These are phyloP conservation scores for Diaperis boleti DNA, from an alignment of 2,888 invertebrate species.

Conservation along the genomic window DNA sequence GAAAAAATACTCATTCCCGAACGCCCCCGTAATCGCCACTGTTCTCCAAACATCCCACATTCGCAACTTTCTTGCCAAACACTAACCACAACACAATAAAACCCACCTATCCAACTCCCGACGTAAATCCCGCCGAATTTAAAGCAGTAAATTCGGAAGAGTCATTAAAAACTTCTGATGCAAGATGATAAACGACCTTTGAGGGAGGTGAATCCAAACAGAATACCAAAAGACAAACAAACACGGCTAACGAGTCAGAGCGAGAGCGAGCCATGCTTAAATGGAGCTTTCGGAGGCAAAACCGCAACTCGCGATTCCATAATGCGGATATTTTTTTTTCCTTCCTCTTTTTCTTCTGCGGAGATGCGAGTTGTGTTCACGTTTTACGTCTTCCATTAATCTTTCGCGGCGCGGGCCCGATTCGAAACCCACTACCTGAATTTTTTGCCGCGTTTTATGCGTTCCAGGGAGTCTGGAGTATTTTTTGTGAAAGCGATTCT, in stretches of 20 bases:
- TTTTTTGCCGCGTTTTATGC: constrained; percentile 5
- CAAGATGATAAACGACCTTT: constrained; percentile 48
- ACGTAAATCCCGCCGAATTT: constrained; percentile 30
- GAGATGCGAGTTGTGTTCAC: constrained; percentile 44
- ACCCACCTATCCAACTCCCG: too few species aligned
- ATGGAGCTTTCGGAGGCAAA: constrained; percentile 2
- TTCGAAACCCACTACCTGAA: not conserved
- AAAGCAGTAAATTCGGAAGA: constrained; percentile 39
- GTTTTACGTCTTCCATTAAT: constrained; percentile 53
- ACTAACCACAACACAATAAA: too few species aligned
- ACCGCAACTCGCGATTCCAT: constrained; percentile 44
- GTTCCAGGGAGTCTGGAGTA: too few species aligned
- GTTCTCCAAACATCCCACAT: too few species aligned
- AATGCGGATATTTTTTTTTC: constrained; percentile 33
- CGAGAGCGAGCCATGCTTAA: constrained; percentile 31
- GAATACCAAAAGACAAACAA: constrained; percentile 44
- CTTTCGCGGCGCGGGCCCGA: constrained; percentile 46
- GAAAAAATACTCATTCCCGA: too few species aligned
- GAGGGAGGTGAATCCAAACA: constrained; percentile 38
- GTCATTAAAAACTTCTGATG: constrained; percentile 50
- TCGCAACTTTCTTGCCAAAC: too few species aligned
- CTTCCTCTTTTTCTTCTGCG: constrained; percentile 45
- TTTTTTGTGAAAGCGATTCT: too few species aligned
- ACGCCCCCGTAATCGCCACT: too few species aligned
- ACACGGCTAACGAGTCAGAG: constrained; percentile 38